These are phyloP conservation scores for Ceyx melanurus DNA, from an alignment of 2,113 vertebrate genomes.

Conservation along the genomic window DNA sequence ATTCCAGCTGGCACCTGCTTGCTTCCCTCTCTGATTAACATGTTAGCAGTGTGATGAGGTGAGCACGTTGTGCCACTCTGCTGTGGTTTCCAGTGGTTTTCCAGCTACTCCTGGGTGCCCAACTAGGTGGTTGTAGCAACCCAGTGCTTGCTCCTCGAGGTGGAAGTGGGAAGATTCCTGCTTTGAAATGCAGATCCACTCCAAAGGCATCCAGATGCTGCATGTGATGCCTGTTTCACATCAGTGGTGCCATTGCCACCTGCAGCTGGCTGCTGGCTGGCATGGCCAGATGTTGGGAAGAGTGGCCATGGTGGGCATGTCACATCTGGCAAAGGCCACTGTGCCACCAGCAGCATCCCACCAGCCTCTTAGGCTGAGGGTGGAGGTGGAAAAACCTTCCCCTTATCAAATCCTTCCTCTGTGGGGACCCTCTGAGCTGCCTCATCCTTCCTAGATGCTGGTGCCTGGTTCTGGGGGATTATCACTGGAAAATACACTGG, in stretches of 20 bases:
- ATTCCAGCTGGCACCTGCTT: constrained; percentile 10
- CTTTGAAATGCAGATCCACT: neutral
- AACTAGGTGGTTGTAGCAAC: neutral
- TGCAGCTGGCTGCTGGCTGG: neutral
- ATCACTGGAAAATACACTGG: neutral
- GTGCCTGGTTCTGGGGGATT: neutral
- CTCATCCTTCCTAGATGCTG: neutral
- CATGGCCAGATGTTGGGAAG: neutral
- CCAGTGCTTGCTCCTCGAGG: neutral
- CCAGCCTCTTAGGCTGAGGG: neutral
- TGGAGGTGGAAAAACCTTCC: neutral
- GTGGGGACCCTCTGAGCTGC: neutral
- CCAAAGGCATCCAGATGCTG: neutral
- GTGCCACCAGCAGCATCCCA: neutral
- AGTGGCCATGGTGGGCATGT: neutral
- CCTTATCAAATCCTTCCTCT: neutral
- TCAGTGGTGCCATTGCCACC: neutral
- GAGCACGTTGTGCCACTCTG: neutral
- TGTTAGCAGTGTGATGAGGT: neutral
- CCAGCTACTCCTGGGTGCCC: neutral
- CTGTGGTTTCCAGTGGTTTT: neutral
- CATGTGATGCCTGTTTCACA: neutral
- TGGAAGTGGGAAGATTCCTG: neutral
- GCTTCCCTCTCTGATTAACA: neutral
- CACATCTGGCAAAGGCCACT: neutral